Evolutionary conservation across 2,888 invertebrate species (phyloP).

Genomic region (Drosophila leonis): DNA sequence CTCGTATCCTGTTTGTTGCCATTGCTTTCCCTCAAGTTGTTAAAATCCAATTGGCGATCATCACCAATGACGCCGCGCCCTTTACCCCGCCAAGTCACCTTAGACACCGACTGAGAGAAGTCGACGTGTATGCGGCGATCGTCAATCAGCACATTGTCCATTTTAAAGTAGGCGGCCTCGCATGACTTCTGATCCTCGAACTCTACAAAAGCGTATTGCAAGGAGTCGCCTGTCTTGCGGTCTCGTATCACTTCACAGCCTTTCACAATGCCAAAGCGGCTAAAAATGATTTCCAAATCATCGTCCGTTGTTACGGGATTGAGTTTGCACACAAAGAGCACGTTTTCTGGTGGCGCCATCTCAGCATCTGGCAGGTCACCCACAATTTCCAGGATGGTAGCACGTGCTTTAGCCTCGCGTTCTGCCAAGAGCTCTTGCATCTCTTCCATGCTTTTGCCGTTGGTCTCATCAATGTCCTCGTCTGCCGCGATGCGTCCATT

Average conservation of each 20-base stretch:
- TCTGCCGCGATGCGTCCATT: slow-evolving; percentile 96
- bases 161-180: slow-evolving; percentile 99
- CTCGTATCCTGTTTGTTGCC: slow-evolving; percentile 17
- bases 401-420: slow-evolving; percentile 97
- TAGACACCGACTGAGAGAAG: slow-evolving; percentile 99
- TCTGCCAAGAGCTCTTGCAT: slow-evolving; percentile 94
- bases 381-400: slow-evolving; percentile 98
- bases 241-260: slow-evolving; percentile 99
- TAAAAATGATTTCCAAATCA: slow-evolving; percentile 98
- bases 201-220: slow-evolving; percentile 99
- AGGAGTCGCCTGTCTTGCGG: slow-evolving; percentile 95
- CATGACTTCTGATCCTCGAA: slow-evolving; percentile 96
- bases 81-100: slow-evolving; percentile 95
- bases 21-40: slow-evolving; percentile 65
- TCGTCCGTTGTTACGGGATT: slow-evolving; percentile 99
- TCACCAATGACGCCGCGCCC: slow-evolving; percentile 89
- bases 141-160: slow-evolving; percentile 99
- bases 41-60: slow-evolving; percentile 77
- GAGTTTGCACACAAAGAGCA: slow-evolving; percentile 99
- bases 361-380: slow-evolving; percentile 99
- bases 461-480: slow-evolving; percentile 95
- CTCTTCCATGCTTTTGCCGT: slow-evolving; percentile 93
- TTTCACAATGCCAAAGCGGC: slow-evolving; percentile 96
- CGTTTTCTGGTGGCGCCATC: slow-evolving; percentile 99
- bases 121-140: slow-evolving; percentile 99